Conservation (phyloP, 2,113 vertebrate species). For the Neoarius graeffei region DNA sequence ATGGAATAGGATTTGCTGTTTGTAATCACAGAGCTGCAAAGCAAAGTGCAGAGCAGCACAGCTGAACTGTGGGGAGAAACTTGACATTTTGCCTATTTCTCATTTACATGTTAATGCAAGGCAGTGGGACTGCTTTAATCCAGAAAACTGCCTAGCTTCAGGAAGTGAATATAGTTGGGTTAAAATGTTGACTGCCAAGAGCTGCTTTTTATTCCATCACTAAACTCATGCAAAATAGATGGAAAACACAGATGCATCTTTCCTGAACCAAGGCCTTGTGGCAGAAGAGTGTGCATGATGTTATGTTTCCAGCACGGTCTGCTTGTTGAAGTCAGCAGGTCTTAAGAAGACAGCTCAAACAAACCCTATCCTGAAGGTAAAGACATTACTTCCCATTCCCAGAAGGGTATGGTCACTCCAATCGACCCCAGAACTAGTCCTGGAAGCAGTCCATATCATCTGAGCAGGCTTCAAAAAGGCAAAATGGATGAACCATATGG, state of each 20-base stretch:
- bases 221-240: not conserved
- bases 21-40: conserved; percentile 40
- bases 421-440: not conserved
- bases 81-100: conserved; percentile 50
- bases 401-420: too few relatives aligned
- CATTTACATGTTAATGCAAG: conserved; percentile 51
- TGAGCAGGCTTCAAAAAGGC: not conserved
- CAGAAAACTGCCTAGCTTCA: not conserved
- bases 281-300: not conserved
- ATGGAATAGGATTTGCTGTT: conserved; percentile 56
- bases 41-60: conserved; percentile 42
- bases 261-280: not conserved
- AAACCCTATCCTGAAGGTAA: not conserved
- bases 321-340: not conserved
- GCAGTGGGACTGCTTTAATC: not conserved
- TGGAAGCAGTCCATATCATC: not conserved
- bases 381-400: not conserved
- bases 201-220: not conserved
- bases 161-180: not conserved
- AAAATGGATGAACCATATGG: not conserved
- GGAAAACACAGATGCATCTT: not conserved
- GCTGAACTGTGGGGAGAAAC: conserved; percentile 33
- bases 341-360: not conserved
- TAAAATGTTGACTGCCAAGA: not conserved
- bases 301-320: not conserved